phyloP scores from a whole-genome alignment of 1,140 invertebrate species.

The Macrocentrus cingulum region DNA sequence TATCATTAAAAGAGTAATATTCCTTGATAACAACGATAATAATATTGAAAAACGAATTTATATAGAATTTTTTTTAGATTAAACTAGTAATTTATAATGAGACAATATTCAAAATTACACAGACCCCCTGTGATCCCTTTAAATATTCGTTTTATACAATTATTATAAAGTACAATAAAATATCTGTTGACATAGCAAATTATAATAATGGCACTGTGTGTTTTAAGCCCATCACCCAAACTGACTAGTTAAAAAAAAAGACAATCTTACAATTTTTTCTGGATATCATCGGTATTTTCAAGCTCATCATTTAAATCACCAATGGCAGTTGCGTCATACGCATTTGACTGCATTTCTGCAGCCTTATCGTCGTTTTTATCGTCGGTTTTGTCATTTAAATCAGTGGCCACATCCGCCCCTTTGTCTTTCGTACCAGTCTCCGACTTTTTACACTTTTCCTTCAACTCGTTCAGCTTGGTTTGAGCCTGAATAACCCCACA shows the following conservation, averaged over 20 bases:
- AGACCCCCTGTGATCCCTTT: not conserved
- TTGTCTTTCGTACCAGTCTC: not conserved
- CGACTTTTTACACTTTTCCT: slow-evolving; percentile 30
- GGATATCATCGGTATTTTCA: too few species aligned
- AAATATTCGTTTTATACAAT: slow-evolving; percentile 2
- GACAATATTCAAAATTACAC: slow-evolving; percentile 11
- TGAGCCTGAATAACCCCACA: slow-evolving; percentile 42
- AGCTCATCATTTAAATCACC: too few species aligned
- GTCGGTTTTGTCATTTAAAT: not conserved
- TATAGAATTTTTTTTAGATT: too few species aligned
- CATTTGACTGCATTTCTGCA: not conserved
- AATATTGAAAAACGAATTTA: too few species aligned
- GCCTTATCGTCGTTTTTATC: not conserved
- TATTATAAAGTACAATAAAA: not conserved
- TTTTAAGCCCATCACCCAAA: not conserved
- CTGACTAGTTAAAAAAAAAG: not conserved
- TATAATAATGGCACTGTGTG: not conserved
- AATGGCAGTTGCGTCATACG: too few species aligned
- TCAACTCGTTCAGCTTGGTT: slow-evolving; percentile 42
- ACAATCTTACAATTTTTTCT: not conserved
- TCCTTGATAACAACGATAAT: not conserved
- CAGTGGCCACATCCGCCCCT: not conserved
- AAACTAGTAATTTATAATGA: slow-evolving; percentile 10
- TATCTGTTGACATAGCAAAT: not conserved
- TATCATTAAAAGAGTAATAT: too few species aligned